Percentiles rank a stretch among this genome's conserved stretches.
phyloP scores from a whole-genome alignment of 2,797 vertebrate genomes.

The Gambusia yucatana region DNA sequence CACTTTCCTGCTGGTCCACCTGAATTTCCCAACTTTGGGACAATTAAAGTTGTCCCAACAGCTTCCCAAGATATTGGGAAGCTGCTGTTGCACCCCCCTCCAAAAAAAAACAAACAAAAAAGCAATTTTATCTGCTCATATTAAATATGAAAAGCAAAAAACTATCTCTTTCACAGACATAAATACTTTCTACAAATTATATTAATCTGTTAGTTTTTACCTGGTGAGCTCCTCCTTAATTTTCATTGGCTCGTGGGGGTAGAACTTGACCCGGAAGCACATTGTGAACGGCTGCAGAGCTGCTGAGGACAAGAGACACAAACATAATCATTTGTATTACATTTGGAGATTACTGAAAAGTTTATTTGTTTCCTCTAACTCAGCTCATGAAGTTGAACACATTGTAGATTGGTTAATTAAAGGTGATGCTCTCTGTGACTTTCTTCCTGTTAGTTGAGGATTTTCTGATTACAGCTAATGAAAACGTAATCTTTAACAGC shows the following conservation, averaged over 20 bases:
- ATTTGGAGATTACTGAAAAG: not conserved
- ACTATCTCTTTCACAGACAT: not conserved
- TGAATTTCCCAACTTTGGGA: not conserved
- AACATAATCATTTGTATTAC: not conserved
- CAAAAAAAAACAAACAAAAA: not conserved
- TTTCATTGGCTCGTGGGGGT: slow-evolving; percentile 96
- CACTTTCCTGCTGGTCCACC: not conserved
- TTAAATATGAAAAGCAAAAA: not conserved
- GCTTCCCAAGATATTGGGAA: too few relatives aligned
- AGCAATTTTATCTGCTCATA: not conserved
- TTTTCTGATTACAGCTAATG: not conserved
- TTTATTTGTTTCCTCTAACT: slow-evolving; percentile 13
- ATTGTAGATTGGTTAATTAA: not conserved
- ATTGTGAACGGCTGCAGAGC: slow-evolving; percentile 97
- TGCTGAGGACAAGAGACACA: slow-evolving; percentile 82
- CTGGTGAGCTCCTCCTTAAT: slow-evolving; percentile 99
- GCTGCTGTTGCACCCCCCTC: not conserved
- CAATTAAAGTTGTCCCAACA: too few relatives aligned
- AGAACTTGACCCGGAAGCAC: slow-evolving; percentile 99
- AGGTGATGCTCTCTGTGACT: not conserved
- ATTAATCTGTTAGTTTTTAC: slow-evolving; percentile 71
- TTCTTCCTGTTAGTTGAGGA: not conserved
- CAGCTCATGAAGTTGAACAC: not conserved
- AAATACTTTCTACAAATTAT: not conserved
- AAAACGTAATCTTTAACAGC: not conserved